Evolutionary conservation across 1,140 invertebrate genomes (phyloP), one percentile per base, ranked within the genome.

Genomic region (Archegozetes longisetosus): DNA sequence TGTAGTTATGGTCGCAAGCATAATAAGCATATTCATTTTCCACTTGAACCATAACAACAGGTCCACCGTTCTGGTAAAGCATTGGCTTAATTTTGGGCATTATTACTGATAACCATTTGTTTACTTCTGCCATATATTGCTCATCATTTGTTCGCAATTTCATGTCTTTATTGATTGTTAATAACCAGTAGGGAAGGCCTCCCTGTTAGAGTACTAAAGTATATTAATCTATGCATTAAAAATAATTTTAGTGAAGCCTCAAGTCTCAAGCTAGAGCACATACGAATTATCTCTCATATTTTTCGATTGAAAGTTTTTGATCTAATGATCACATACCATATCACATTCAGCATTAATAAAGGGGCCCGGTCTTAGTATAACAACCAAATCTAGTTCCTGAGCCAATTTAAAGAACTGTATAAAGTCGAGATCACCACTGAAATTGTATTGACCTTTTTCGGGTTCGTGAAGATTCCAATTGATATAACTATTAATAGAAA

Each of bases 401-500:
- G 89, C 90, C 68, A 92, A 94, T 56, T 76, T 66, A 20, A 76
- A 69, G 28, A 95, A 64, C 17, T 55, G 56, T 2, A 66, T 28
- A n/a, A n/a, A n/a, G n/a, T n/a, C n/a, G n/a, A n/a, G n/a, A n/a
- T n/a, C n/a, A n/a, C n/a, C n/a, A n/a, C 76, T 70, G 77, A 91
- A 93, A 60, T 78, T 71, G 67, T 80, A 83, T 51, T 77, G 75
- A 48, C 80, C 73, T 53, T 80, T 77, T 55, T 79, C 74, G 0
- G 85, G 83, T 73, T 96, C 86, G 72, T 96, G 92, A 52, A 82
- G 75, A 66, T 86, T 89, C 92, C 92, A 96, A 68, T 93, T 87
- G 0, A 95, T 82, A 69, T 94, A 94, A 1, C 9, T 59, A 14
- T 12, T n/a, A 14, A 53, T n/a, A n/a, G 17, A 13, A 12, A 13